Evolutionary conservation across 2,888 invertebrate genomes (phyloP).

Genomic region (Drosophila atripex): DNA sequence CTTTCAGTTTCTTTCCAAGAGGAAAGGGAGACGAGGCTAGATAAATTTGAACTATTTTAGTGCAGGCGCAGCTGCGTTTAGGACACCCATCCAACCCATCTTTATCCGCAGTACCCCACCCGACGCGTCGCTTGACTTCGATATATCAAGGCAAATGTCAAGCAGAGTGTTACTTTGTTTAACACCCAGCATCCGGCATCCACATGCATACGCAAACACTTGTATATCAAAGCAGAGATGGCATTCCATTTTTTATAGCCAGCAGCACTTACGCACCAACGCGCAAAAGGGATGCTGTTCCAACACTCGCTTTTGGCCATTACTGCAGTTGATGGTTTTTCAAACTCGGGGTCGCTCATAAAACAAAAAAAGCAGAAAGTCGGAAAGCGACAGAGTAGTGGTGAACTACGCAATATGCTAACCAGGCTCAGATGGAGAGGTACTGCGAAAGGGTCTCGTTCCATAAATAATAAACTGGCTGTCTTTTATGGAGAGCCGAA

Average conservation of each 20-base stretch:
- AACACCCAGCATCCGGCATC: slow-evolving; percentile 41
- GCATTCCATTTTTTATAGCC: slow-evolving; percentile 65
- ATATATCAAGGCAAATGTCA: slow-evolving; percentile 65
- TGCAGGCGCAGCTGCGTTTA: slow-evolving; percentile 66
- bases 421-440: slow-evolving; percentile 27
- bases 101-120: slow-evolving; percentile 12
- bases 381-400: slow-evolving; percentile 5
- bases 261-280: slow-evolving; percentile 55
- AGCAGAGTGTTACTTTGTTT: slow-evolving; percentile 57
- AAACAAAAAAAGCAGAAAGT: slow-evolving; percentile 32
- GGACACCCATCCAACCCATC: slow-evolving; percentile 29
- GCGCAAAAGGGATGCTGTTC: slow-evolving; percentile 27
- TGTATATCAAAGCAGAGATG: slow-evolving; percentile 39
- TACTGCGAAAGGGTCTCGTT: background rate
- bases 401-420: slow-evolving; percentile 65
- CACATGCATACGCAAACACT: slow-evolving; percentile 31
- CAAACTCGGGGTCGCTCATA: slow-evolving; percentile 48
- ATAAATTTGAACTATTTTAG: slow-evolving; percentile 64
- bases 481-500: slow-evolving; percentile 30
- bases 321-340: slow-evolving; percentile 71
- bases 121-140: slow-evolving; percentile 50
- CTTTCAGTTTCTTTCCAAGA: slow-evolving; percentile 6
- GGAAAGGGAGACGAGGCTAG: slow-evolving; percentile 1
- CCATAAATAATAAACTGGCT: slow-evolving; percentile 48
- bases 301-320: slow-evolving; percentile 21